Conservation (phyloP, 2,888 invertebrate species). For the Adineta ricciae region DNA sequence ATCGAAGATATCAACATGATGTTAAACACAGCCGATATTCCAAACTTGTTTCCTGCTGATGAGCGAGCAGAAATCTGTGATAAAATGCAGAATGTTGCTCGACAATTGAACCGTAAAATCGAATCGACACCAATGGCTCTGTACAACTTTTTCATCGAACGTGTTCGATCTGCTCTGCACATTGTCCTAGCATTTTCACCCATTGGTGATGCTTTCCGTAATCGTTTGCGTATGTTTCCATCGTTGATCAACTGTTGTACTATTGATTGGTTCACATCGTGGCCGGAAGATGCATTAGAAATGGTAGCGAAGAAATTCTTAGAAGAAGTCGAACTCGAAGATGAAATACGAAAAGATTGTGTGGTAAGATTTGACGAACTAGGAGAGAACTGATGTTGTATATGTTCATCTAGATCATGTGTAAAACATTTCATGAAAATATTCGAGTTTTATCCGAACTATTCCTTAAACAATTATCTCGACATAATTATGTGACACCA, state of each 20-base stretch:
- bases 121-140: slow-evolving; percentile 49
- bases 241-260: slow-evolving; percentile 52
- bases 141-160: slow-evolving; percentile 51
- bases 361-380: slow-evolving; percentile 20
- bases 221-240: slow-evolving; percentile 50
- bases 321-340: slow-evolving; percentile 47
- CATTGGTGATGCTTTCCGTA: slow-evolving; percentile 50
- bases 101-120: slow-evolving; percentile 41
- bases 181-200: slow-evolving; percentile 50
- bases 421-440: slow-evolving; percentile 50
- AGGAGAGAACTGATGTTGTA: too few relatives aligned
- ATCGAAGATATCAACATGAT: slow-evolving; percentile 52
- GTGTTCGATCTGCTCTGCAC: slow-evolving; percentile 48
- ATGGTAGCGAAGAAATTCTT: slow-evolving; percentile 52
- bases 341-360: slow-evolving; percentile 21
- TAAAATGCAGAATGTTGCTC: slow-evolving; percentile 49
- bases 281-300: slow-evolving; percentile 51
- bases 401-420: slow-evolving; percentile 42
- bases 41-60: slow-evolving; percentile 50
- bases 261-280: slow-evolving; percentile 51
- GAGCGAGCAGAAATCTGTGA: slow-evolving; percentile 51
- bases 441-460: slow-evolving; percentile 44
- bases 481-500: slow-evolving; percentile 51
- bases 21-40: slow-evolving; percentile 51
- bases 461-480: slow-evolving; percentile 54